Evolutionary conservation across 2,888 invertebrate species (phyloP).

Genomic region (Phymatocera aterrima): DNA sequence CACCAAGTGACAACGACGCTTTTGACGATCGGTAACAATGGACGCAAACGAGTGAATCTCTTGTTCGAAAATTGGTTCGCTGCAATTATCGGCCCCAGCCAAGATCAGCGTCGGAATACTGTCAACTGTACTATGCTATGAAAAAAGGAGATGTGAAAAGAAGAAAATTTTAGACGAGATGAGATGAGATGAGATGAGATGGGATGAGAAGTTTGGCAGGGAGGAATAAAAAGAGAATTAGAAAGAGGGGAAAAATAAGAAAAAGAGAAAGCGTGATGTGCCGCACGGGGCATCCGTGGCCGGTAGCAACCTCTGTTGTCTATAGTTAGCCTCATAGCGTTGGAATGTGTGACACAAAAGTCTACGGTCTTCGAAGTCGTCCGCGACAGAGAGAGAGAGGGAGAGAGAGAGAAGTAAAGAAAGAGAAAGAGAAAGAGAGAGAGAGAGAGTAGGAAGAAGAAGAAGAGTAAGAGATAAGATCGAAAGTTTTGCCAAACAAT

Average conservation of each 20-base stretch:
- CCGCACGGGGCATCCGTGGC: slow-evolving; percentile 24
- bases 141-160: too few species aligned
- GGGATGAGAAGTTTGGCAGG: neutral
- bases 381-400: slow-evolving; percentile 50
- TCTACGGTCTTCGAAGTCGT: slow-evolving; percentile 35
- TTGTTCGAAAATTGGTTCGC: too few species aligned
- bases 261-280: slow-evolving; percentile 3
- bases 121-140: too few species aligned
- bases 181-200: neutral
- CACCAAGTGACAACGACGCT: too few species aligned
- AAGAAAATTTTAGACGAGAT: too few species aligned
- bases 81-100: too few species aligned
- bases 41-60: too few species aligned
- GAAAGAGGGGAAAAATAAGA: neutral
- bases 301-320: slow-evolving; percentile 52
- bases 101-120: too few species aligned
- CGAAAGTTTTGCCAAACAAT: slow-evolving; percentile 36
- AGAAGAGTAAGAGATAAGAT: slow-evolving; percentile 38
- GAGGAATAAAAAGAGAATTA: neutral
- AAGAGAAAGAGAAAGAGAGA: slow-evolving; percentile 22
- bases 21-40: too few species aligned
- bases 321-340: slow-evolving; percentile 62
- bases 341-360: slow-evolving; percentile 55
- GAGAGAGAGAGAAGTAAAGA: slow-evolving; percentile 46
- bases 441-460: slow-evolving; percentile 22